Evolutionary conservation across 2,797 vertebrate species (phyloP).

Genomic region (Gallinago stenura): DNA sequence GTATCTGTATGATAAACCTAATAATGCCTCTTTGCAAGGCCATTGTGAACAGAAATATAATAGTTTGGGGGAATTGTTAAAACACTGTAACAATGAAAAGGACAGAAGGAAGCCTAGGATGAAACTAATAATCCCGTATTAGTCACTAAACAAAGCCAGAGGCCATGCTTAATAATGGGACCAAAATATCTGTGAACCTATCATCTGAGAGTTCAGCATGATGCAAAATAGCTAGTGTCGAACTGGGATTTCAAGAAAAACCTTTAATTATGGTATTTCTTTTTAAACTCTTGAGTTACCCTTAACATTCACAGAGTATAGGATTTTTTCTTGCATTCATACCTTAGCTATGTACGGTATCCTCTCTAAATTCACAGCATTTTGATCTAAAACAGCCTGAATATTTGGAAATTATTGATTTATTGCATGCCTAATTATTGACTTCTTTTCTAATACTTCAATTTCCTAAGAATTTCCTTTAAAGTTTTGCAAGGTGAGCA

Average conservation of each 20-base stretch:
- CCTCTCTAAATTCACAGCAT: background rate
- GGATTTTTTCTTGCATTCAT: background rate
- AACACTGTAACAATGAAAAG: background rate
- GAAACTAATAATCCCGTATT: background rate
- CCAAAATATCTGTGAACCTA: background rate
- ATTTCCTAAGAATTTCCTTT: background rate
- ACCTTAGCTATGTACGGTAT: background rate
- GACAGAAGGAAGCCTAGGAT: background rate
- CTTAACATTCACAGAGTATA: background rate
- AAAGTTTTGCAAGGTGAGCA: background rate
- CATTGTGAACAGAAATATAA: background rate
- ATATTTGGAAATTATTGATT: background rate
- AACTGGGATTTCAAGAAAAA: background rate
- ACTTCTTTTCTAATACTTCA: background rate
- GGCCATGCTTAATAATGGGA: background rate
- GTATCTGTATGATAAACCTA: background rate
- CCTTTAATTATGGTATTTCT: background rate
- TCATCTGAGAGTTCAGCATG: background rate
- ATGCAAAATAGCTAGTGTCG: background rate
- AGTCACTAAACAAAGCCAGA: slow-evolving; percentile 5
- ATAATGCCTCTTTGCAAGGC: background rate
- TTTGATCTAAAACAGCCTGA: background rate
- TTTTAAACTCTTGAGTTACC: background rate
- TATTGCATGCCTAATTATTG: background rate
- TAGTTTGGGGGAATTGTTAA: background rate